Base-by-base conservation (phyloP, 1,140 invertebrate genomes). In the Lanistes nyassanus region DNA sequence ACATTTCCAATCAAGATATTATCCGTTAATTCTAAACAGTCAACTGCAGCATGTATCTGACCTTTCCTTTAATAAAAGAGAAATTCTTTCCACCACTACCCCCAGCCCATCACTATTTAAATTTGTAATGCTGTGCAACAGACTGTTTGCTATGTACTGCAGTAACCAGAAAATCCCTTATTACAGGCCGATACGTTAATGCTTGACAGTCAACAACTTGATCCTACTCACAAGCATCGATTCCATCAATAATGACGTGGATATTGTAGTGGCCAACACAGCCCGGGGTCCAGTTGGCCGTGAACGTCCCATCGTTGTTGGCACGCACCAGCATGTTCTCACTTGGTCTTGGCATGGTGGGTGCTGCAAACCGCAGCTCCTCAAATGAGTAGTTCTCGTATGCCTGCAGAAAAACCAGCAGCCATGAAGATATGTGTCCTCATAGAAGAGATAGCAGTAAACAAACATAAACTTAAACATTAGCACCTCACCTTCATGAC, bases 341-440 rank as follows among this genome's bases (percentile, higher is more conserved):
- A 79, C 93, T 94, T 3, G 94, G 93, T 66, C 94, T 88, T 76
- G 93, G 93, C 2, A 94, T 89, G 3, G 92, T 90, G 1, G 94
- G 94, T 11, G 94, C 95, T 53, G 94, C 93, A 79, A 93, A 94
- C 39, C 97, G 93, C 6, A 99, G 89, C 88, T 99, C 98, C 89
- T 99, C 97, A 90, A 99, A 98, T 0, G 97, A 98, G 84, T 97
- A 98, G 86, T 97, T 95, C 82, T 97, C 94, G 89, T 96, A 99
- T 0, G 93, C 92, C 92, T 95, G 86, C 39, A 84, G 83, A 66
- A 76, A 13, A 76, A 66, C 5, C 65, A 23, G 76, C 29, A 9
- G 29, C 55, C 16, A 3, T 72, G 1, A 34, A 9, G 9, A n/a
- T n/a, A 60, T 9, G 23, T 31, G 56, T 23, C 9, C 23, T 31